These are phyloP conservation scores for Hydraecia micacea DNA, from an alignment of 2,888 invertebrate species.

Conservation along the genomic window DNA sequence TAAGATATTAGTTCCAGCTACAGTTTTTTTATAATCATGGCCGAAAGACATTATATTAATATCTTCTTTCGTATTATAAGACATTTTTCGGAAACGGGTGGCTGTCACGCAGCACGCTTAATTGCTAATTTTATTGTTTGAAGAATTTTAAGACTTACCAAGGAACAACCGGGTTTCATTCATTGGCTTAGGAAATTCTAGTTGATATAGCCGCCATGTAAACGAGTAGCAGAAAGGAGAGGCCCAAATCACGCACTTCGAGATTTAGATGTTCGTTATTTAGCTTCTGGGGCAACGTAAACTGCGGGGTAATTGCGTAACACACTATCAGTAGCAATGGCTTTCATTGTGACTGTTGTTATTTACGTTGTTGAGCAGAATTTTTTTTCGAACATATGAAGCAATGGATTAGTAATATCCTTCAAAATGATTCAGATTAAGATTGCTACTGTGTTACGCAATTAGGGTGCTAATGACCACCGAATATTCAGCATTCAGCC, in stretches of 20 bases:
- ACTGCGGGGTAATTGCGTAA: neutral
- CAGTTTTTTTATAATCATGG: neutral
- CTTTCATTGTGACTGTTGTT: neutral
- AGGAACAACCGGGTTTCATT: neutral
- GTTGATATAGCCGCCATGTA: no score
- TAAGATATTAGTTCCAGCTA: neutral
- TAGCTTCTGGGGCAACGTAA: no score
- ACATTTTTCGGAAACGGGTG: conserved; percentile 8
- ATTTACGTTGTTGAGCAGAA: neutral
- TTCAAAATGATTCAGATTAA: neutral
- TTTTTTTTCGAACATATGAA: neutral
- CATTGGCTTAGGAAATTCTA: neutral
- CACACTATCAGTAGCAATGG: neutral
- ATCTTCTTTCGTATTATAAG: neutral
- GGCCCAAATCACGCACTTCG: neutral
- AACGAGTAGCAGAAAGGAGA: neutral
- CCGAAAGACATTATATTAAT: neutral
- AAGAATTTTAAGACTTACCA: neutral
- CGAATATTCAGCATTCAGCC: neutral
- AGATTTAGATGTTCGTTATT: neutral
- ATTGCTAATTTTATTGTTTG: conserved; percentile 4
- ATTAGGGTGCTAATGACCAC: neutral
- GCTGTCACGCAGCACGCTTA: conserved; percentile 2
- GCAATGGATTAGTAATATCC: neutral
- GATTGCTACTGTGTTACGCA: neutral